Conservation (phyloP, 2,888 invertebrate species). For the Malthinus seriepunctatus region DNA sequence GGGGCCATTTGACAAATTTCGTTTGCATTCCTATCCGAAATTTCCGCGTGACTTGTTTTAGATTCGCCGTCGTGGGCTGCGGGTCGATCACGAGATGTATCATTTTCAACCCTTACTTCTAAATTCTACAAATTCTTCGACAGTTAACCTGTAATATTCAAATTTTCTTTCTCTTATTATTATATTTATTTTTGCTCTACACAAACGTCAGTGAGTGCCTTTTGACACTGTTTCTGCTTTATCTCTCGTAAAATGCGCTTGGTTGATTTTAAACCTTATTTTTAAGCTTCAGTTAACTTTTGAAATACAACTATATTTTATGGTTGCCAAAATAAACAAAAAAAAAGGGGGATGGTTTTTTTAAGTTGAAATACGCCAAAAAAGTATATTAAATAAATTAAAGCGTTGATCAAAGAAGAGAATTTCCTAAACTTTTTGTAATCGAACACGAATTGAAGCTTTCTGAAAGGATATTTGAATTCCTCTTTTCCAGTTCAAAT, state of each 20-base stretch:
- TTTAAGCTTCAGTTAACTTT: constrained; percentile 27
- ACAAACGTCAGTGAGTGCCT: constrained; percentile 31
- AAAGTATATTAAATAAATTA: constrained; percentile 27
- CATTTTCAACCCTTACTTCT: constrained; percentile 34
- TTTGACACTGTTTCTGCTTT: constrained; percentile 44
- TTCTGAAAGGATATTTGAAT: constrained; percentile 30
- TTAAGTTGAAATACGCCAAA: constrained; percentile 10
- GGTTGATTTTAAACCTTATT: constrained; percentile 30
- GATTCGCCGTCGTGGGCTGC: constrained; percentile 39
- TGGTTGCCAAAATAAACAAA: constrained; percentile 29
- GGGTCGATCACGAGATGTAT: constrained; percentile 42
- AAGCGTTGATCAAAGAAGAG: constrained; percentile 22
- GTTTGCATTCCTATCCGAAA: constrained; percentile 53
- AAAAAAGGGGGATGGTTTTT: not conserved
- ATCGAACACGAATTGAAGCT: constrained; percentile 16
- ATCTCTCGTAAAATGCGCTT: constrained; percentile 45
- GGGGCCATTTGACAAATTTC: constrained; percentile 52
- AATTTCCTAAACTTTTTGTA: constrained; percentile 24
- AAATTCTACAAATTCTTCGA: constrained; percentile 21
- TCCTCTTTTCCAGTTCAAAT: constrained; percentile 29
- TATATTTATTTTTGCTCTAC: not conserved
- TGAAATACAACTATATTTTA: constrained; percentile 31
- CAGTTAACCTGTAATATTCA: constrained; percentile 5
- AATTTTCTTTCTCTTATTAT: not conserved
- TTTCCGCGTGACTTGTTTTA: constrained; percentile 47